phyloP scores from a whole-genome alignment of 2,113 vertebrate genomes.

The Dolichotis patagonum region DNA sequence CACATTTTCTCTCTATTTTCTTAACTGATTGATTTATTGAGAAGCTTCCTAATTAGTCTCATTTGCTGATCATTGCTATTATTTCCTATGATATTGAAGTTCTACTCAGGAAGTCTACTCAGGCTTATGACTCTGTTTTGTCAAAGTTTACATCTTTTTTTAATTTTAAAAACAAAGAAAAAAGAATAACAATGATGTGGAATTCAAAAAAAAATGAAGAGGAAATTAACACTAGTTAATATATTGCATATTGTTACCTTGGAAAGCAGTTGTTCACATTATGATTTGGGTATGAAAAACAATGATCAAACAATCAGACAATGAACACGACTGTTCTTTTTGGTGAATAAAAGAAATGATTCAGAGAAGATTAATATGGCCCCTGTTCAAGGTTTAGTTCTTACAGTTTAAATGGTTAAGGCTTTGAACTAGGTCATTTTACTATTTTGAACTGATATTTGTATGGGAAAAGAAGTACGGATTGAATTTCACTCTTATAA shows the following conservation, averaged over 20 bases:
- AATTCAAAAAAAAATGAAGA: too few species aligned
- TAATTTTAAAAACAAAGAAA: too few species aligned
- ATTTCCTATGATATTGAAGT: not conserved
- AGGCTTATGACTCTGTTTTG: not conserved
- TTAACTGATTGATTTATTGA: not conserved
- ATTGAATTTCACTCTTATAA: not conserved
- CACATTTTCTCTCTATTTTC: not conserved
- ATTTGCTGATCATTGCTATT: not conserved
- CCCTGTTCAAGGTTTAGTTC: not conserved
- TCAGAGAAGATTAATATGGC: too few species aligned
- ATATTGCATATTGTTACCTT: too few species aligned
- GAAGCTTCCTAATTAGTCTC: not conserved
- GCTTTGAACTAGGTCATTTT: not conserved
- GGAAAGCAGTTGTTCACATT: too few species aligned
- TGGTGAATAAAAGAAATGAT: too few species aligned
- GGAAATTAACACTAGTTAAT: too few species aligned
- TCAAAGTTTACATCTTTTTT: not conserved
- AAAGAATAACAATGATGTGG: too few species aligned
- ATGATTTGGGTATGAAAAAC: too few species aligned
- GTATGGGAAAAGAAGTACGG: not conserved
- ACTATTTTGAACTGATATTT: not conserved
- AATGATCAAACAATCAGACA: too few species aligned
- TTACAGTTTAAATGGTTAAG: not conserved
- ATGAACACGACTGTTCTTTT: too few species aligned
- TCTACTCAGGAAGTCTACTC: not conserved